phyloP scores from a whole-genome alignment of 2,113 vertebrate species.

The Motacilla tschutschensis region DNA sequence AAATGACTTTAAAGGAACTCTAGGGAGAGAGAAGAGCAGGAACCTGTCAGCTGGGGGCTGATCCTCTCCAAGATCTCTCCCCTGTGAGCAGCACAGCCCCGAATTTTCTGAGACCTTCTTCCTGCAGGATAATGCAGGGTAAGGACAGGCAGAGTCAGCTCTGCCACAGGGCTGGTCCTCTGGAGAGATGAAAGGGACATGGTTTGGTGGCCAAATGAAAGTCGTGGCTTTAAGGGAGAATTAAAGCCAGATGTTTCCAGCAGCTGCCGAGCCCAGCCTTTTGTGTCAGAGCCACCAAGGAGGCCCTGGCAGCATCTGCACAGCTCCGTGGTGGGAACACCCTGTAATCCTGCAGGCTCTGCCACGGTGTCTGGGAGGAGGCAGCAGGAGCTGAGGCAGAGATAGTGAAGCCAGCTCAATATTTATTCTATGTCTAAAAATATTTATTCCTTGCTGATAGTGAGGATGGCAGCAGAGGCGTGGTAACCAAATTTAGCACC shows the following conservation, averaged over 20 bases:
- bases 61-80: background rate
- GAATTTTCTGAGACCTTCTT: background rate
- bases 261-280: slow-evolving; percentile 16
- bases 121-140: background rate
- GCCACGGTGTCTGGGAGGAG: background rate
- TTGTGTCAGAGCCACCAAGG: background rate
- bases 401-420: background rate
- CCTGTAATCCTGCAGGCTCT: background rate
- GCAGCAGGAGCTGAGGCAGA: background rate
- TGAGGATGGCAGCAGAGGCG: background rate
- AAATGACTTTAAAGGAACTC: background rate
- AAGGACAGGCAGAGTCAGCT: slow-evolving; percentile 17
- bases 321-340: background rate
- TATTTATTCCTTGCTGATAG: background rate
- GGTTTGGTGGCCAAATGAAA: slow-evolving; percentile 48
- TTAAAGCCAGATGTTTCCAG: slow-evolving; percentile 56
- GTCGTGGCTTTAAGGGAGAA: slow-evolving; percentile 20
- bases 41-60: background rate
- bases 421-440: background rate
- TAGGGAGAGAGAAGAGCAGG: background rate
- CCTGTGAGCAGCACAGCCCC: background rate
- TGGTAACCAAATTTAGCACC: background rate
- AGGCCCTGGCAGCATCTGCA: background rate
- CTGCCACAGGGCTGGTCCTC: slow-evolving; percentile 18
- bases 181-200: slow-evolving; percentile 36